Evolutionary conservation across 2,797 vertebrate genomes (phyloP).

Genomic region (Neoniphon sammara): DNA sequence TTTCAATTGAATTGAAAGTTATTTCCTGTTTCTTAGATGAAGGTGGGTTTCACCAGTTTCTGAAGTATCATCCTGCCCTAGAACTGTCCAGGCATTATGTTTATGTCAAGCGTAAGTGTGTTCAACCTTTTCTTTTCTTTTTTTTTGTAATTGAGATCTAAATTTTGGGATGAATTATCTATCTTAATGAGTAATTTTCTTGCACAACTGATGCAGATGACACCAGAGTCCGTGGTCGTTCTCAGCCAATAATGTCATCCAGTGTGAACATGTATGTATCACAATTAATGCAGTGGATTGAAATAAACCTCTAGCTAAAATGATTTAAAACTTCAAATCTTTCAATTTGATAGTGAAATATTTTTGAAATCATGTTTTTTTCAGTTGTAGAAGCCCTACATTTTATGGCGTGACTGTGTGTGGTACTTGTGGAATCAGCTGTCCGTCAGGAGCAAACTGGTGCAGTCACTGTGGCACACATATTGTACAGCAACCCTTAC

Average conservation of each 20-base stretch:
- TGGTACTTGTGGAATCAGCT: conserved; percentile 38
- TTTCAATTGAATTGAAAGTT: too few relatives aligned
- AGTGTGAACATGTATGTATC: conserved; percentile 34
- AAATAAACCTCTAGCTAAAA: neutral
- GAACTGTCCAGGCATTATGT: conserved; percentile 50
- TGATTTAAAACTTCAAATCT: neutral
- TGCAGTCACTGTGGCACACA: conserved; percentile 37
- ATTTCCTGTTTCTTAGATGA: conserved; percentile 61
- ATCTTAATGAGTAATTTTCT: neutral
- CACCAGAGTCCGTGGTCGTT: rapidly evolving
- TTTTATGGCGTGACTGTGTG: conserved; percentile 35
- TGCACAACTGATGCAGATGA: conserved; percentile 17
- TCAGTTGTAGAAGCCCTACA: conserved; percentile 28
- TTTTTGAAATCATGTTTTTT: conserved; percentile 1
- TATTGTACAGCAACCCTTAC: neutral
- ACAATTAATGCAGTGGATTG: neutral
- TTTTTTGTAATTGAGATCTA: neutral
- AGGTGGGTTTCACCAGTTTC: conserved; percentile 73
- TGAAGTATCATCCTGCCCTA: conserved; percentile 76
- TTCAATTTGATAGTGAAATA: neutral
- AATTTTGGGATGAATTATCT: too few relatives aligned
- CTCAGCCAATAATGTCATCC: conserved; percentile 18
- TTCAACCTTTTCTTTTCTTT: neutral
- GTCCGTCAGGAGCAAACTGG: conserved; percentile 1
- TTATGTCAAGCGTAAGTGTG: conserved; percentile 71